These are phyloP conservation scores for Scomber japonicus DNA, from an alignment of 2,113 vertebrate species.

Conservation along the genomic window DNA sequence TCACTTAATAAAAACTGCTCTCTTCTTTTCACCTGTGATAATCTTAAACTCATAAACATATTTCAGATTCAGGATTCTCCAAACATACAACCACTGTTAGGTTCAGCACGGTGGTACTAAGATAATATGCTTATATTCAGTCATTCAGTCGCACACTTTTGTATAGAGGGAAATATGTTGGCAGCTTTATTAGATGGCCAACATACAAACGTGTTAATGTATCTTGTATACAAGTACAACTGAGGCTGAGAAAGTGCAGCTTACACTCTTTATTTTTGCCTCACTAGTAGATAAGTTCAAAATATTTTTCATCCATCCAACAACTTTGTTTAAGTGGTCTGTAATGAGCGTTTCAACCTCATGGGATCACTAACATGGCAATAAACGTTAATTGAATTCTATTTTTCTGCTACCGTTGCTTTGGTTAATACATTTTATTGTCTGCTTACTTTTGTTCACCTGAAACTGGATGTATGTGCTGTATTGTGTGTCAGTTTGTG, in stretches of 20 bases:
- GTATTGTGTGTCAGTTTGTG: neutral
- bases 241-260: conserved; percentile 1
- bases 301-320: conserved; percentile 31
- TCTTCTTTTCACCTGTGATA: conserved; percentile 7
- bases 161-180: neutral
- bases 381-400: conserved; percentile 10
- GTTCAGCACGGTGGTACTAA: neutral
- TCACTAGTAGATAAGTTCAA: conserved; percentile 16
- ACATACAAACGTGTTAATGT: neutral
- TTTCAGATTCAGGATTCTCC: conserved; percentile 12
- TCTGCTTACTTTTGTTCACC: conserved; percentile 31
- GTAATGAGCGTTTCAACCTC: conserved; percentile 30
- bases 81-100: neutral
- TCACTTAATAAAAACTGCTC: conserved; percentile 22
- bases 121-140: no score
- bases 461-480: conserved; percentile 4
- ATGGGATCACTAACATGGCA: conserved; percentile 33
- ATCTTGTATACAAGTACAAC: neutral
- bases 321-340: conserved; percentile 16
- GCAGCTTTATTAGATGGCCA: neutral
- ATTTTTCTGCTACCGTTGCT: conserved; percentile 8
- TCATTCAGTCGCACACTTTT: no score
- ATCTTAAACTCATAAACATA: conserved; percentile 29
- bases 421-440: conserved; percentile 33
- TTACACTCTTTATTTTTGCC: neutral